Evolutionary conservation across 2,113 vertebrate species (phyloP).

Genomic region (Scomber japonicus): DNA sequence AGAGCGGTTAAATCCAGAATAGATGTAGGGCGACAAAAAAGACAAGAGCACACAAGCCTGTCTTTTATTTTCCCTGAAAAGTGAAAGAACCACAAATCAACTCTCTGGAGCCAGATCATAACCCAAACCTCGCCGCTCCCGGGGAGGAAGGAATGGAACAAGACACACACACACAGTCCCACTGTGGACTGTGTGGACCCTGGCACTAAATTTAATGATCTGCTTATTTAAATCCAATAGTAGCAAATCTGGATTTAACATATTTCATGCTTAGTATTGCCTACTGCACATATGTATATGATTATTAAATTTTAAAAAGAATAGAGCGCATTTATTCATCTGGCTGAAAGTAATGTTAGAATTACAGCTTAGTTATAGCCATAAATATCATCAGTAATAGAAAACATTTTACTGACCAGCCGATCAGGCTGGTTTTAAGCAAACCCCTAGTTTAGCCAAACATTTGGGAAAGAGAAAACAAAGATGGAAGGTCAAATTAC

Average conservation of each 20-base stretch:
- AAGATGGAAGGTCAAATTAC: no score
- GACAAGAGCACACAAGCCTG: conserved; percentile 58
- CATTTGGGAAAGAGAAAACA: neutral
- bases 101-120: conserved; percentile 62
- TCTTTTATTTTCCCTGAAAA: conserved; percentile 71
- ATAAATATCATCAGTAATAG: no score
- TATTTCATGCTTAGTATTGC: neutral
- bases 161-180: conserved; percentile 1
- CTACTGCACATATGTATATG: neutral
- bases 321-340: neutral
- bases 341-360: neutral
- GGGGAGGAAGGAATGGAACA: conserved; percentile 32
- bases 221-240: conserved; percentile 20
- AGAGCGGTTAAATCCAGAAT: conserved; percentile 63
- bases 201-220: conserved; percentile 33
- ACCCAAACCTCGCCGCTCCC: conserved; percentile 13
- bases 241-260: conserved; percentile 16
- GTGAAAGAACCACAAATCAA: conserved; percentile 60
- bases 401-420: no score
- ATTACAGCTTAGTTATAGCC: no score
- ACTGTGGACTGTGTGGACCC: conserved; percentile 1
- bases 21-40: conserved; percentile 54
- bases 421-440: neutral
- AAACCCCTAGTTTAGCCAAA: neutral
- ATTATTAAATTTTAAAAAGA: conserved; percentile 13